phyloP scores from a whole-genome alignment of 2,888 invertebrate species.

The Melinaea menophilus region DNA sequence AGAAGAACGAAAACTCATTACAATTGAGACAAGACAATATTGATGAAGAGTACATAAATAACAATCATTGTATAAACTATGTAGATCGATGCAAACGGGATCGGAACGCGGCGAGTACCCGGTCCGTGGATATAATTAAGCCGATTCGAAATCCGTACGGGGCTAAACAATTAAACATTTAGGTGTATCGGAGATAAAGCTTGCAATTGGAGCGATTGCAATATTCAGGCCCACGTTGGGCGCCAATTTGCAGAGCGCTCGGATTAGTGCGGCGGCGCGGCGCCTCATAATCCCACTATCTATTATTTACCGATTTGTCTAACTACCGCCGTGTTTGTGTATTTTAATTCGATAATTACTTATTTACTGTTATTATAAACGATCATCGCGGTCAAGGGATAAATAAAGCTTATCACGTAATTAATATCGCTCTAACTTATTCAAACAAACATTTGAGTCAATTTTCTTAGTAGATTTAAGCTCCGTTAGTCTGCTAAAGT shows the following conservation, averaged over 20 bases:
- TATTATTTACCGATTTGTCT: constrained; percentile 30
- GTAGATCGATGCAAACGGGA: constrained; percentile 1
- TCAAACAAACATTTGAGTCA: neutral
- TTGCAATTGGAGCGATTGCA: constrained; percentile 30
- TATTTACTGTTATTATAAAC: neutral
- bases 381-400: too few species aligned
- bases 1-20: too few species aligned
- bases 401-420: too few species aligned
- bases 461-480: neutral
- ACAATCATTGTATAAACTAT: neutral
- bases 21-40: too few species aligned
- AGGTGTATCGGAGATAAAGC: constrained; percentile 25
- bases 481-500: constrained; percentile 12
- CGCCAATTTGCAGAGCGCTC: constrained; percentile 32
- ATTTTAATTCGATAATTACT: constrained; percentile 9
- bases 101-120: constrained; percentile 9
- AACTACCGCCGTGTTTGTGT: constrained; percentile 13
- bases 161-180: constrained; percentile 30
- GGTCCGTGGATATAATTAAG: constrained; percentile 17
- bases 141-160: constrained; percentile 19
- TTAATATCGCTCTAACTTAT: neutral
- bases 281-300: constrained; percentile 23
- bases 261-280: constrained; percentile 31
- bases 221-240: constrained; percentile 36
- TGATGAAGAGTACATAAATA: neutral